These are phyloP conservation scores for Xylota segnis DNA, from an alignment of 2,888 invertebrate genomes.

Conservation along the genomic window DNA sequence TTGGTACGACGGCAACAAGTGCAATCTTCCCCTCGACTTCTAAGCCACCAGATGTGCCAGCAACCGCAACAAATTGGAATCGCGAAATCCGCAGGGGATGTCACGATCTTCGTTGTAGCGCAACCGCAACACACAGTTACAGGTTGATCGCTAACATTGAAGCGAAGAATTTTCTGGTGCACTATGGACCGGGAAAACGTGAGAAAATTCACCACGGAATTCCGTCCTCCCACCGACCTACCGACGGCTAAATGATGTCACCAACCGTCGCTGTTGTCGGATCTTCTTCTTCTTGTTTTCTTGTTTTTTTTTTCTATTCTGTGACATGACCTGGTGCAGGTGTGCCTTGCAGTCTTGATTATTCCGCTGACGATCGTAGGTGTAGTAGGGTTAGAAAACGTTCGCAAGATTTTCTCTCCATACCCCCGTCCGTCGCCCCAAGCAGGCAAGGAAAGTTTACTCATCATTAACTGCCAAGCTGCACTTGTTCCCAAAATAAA, in stretches of 20 bases:
- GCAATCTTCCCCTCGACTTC: conserved; percentile 11
- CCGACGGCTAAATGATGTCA: conserved; percentile 61
- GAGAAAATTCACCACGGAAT: conserved; percentile 45
- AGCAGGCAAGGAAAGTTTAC: conserved; percentile 12
- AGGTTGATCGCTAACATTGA: conserved; percentile 51
- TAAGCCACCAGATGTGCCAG: not conserved
- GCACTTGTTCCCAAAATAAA: conserved; percentile 55
- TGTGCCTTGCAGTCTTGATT: conserved; percentile 37
- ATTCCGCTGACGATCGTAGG: conserved; percentile 5
- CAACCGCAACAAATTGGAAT: conserved; percentile 62
- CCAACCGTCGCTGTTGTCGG: conserved; percentile 1
- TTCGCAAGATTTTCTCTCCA: not conserved
- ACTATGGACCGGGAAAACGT: conserved; percentile 64
- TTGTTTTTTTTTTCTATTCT: conserved; percentile 3
- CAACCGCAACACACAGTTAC: conserved; percentile 47
- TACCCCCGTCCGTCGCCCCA: not conserved
- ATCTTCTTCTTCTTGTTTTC: not conserved
- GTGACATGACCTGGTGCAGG: conserved; percentile 56
- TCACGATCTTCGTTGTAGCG: conserved; percentile 68
- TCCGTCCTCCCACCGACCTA: not conserved
- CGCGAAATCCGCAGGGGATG: conserved; percentile 60
- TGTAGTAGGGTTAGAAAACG: not conserved
- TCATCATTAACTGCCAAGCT: conserved; percentile 63
- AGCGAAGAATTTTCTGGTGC: conserved; percentile 60
- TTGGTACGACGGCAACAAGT: conserved; percentile 35